phyloP scores from a whole-genome alignment of 1,140 invertebrate genomes.

The Antheraea mylitta region DNA sequence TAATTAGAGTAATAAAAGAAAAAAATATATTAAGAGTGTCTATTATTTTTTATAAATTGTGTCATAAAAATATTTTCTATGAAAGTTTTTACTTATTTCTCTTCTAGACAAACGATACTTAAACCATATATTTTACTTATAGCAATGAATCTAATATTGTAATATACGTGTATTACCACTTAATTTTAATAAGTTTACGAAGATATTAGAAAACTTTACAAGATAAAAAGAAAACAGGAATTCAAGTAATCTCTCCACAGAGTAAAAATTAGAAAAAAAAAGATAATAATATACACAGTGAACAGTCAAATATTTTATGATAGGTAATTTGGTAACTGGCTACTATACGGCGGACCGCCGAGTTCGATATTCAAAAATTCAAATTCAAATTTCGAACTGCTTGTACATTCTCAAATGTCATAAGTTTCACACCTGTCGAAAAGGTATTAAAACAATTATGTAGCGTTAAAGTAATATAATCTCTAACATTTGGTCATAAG shows the following conservation, averaged over 20 bases:
- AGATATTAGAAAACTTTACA: background rate
- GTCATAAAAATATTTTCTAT: background rate
- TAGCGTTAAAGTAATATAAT: slow-evolving; percentile 15
- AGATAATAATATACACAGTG: background rate
- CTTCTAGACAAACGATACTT: background rate
- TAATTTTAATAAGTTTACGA: slow-evolving; percentile 2
- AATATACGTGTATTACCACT: background rate
- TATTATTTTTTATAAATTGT: background rate
- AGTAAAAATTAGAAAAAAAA: slow-evolving; percentile 4
- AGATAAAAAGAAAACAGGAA: background rate
- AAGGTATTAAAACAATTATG: slow-evolving; percentile 18
- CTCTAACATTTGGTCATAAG: background rate
- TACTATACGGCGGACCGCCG: slow-evolving; percentile 19
- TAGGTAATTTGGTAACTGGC: slow-evolving; percentile 18
- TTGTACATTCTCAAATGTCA: slow-evolving; percentile 54
- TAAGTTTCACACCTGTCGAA: slow-evolving; percentile 50
- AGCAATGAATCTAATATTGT: background rate
- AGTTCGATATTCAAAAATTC: slow-evolving; percentile 47
- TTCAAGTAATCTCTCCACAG: background rate
- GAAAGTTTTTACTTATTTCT: background rate
- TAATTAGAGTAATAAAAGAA: too few relatives aligned
- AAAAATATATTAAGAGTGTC: too few relatives aligned
- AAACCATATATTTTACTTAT: background rate
- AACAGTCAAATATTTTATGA: slow-evolving; percentile 18
- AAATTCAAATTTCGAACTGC: slow-evolving; percentile 43